Percentiles rank a stretch among this genome's conserved stretches.
phyloP scores from a whole-genome alignment of 1,140 invertebrate genomes.

The Trichomalopsis sarcophagae region DNA sequence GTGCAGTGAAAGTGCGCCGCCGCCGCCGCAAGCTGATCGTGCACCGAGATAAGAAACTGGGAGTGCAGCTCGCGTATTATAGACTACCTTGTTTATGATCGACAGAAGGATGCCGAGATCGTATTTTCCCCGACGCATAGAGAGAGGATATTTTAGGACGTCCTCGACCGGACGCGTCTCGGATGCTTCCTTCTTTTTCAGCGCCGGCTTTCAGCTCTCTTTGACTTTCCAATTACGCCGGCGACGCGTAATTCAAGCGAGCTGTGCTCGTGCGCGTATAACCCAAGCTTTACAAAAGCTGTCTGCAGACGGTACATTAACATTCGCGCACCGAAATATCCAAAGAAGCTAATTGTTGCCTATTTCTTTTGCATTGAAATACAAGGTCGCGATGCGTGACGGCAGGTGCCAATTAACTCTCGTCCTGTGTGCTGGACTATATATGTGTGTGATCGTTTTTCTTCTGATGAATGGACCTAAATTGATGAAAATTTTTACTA shows the following conservation, averaged over 20 bases:
- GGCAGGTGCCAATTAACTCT: slow-evolving; percentile 35
- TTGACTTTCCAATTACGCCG: slow-evolving; percentile 36
- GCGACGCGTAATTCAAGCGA: neutral
- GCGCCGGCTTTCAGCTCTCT: neutral
- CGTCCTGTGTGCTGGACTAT: slow-evolving; percentile 23
- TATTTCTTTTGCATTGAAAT: slow-evolving; percentile 19
- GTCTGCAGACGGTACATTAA: neutral
- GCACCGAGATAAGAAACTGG: slow-evolving; percentile 20
- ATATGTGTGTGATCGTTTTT: too few relatives aligned
- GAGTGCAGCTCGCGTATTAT: too few relatives aligned
- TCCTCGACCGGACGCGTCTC: slow-evolving; percentile 8
- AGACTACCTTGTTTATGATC: slow-evolving; percentile 40
- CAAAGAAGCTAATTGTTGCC: slow-evolving; percentile 30
- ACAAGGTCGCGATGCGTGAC: neutral
- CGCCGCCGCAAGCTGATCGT: neutral
- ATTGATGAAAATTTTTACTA: neutral
- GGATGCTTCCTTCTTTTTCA: slow-evolving; percentile 3
- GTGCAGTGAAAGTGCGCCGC: slow-evolving; percentile 26
- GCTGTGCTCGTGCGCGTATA: neutral
- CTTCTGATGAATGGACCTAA: too few relatives aligned
- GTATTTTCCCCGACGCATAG: slow-evolving; percentile 18
- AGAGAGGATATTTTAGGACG: neutral
- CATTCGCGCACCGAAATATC: slow-evolving; percentile 27
- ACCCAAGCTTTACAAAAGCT: neutral
- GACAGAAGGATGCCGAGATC: slow-evolving; percentile 16